Evolutionary conservation across 2,888 invertebrate genomes (phyloP).

Genomic region (Halocaridina rubra): DNA sequence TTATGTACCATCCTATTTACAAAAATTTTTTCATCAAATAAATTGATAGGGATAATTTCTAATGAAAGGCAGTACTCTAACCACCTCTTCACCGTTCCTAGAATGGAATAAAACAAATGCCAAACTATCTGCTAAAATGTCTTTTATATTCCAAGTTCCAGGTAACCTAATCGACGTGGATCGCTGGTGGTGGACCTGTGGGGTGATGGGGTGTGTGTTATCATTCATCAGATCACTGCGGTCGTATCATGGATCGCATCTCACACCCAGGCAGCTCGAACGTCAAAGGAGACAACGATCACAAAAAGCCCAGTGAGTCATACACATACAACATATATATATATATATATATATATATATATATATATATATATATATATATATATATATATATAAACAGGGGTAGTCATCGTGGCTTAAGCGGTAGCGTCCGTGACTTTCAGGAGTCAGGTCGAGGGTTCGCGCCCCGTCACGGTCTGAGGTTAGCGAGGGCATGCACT

Average conservation of each 20-base stretch:
- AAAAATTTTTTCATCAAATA: no score
- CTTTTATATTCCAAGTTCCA: not conserved
- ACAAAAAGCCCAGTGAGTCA: conserved; percentile 42
- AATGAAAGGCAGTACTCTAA: no score
- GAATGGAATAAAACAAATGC: no score
- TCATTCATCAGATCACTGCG: conserved; percentile 64
- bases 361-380: conserved; percentile 8
- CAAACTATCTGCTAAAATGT: not conserved
- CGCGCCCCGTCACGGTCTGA: no score
- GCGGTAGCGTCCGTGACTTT: not conserved
- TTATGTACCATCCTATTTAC: no score
- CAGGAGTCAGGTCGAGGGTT: no score
- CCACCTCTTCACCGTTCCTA: no score
- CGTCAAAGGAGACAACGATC: conserved; percentile 64
- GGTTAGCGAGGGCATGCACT: no score
- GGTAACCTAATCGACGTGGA: not conserved
- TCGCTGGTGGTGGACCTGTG: conserved; percentile 30
- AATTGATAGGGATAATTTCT: no score
- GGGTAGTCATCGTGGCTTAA: not conserved
- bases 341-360: conserved; percentile 8
- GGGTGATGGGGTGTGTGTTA: conserved; percentile 64
- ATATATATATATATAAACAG: not conserved
- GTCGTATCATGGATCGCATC: conserved; percentile 65
- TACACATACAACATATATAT: not conserved
- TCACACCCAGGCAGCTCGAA: conserved; percentile 64